These are phyloP conservation scores for Bhutanitis thaidina DNA, from an alignment of 2,888 invertebrate species.

Conservation along the genomic window DNA sequence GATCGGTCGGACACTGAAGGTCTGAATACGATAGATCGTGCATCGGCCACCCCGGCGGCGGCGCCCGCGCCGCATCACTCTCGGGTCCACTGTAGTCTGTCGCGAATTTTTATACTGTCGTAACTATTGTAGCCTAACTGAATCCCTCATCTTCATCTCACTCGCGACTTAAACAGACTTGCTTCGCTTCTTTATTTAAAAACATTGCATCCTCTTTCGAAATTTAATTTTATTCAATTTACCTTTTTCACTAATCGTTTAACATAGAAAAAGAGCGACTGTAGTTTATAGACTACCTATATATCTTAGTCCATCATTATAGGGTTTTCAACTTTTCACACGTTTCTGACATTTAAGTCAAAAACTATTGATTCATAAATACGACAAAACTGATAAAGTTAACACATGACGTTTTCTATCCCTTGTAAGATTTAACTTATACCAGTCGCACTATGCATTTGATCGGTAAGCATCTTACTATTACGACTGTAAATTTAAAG, in stretches of 20 bases:
- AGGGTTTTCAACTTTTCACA: background rate
- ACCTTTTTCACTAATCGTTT: background rate
- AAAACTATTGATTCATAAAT: background rate
- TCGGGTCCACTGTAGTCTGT: slow-evolving; percentile 74
- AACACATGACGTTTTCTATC: too few relatives aligned
- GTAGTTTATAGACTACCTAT: background rate
- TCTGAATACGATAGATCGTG: slow-evolving; percentile 27
- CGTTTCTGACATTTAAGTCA: background rate
- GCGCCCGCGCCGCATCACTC: slow-evolving; percentile 50
- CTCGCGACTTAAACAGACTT: slow-evolving; percentile 39
- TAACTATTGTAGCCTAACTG: slow-evolving; percentile 60
- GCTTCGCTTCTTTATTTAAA: slow-evolving; percentile 49
- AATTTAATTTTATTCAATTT: slow-evolving; percentile 23
- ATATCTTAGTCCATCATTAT: background rate
- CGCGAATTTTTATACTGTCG: slow-evolving; percentile 73
- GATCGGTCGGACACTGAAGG: slow-evolving; percentile 21
- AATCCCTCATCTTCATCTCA: slow-evolving; percentile 47
- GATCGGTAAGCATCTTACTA: background rate
- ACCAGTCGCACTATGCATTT: background rate
- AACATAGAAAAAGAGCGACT: background rate
- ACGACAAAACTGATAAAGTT: background rate
- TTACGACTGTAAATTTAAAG: background rate
- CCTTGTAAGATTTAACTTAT: background rate
- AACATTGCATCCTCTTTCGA: slow-evolving; percentile 25
- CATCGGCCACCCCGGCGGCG: slow-evolving; percentile 42